phyloP scores from a whole-genome alignment of 1,140 invertebrate genomes.

The Halyomorpha halys region DNA sequence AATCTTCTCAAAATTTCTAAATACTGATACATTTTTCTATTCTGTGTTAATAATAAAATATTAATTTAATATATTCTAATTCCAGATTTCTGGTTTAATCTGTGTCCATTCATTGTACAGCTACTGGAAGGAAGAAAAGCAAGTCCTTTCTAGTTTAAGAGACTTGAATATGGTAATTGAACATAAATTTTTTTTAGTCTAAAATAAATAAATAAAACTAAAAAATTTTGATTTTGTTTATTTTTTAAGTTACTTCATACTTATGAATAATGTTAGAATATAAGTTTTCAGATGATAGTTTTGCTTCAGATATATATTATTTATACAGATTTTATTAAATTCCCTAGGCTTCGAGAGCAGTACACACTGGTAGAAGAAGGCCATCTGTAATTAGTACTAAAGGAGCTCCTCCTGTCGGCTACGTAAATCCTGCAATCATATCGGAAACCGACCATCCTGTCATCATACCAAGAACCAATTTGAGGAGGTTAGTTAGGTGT shows the following conservation, averaged over 20 bases:
- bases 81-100: conserved; percentile 28
- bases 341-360: neutral
- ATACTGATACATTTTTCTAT: too few species aligned
- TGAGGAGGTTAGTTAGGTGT: neutral
- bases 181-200: too few species aligned
- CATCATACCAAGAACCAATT: neutral
- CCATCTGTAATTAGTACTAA: neutral
- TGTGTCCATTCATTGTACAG: conserved; percentile 34
- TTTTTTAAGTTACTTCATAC: too few species aligned
- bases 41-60: too few species aligned
- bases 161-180: conserved; percentile 32
- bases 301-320: too few species aligned
- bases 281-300: too few species aligned
- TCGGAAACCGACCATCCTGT: neutral
- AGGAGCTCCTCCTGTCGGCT: neutral
- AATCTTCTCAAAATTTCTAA: too few species aligned
- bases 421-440: neutral
- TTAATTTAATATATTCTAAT: neutral
- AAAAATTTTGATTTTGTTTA: too few species aligned
- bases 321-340: too few species aligned
- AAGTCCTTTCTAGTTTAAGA: conserved; percentile 33
- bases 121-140: conserved; percentile 35
- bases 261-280: too few species aligned
- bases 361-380: neutral
- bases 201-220: too few species aligned